These are phyloP conservation scores for Drosophila tani DNA, from an alignment of 1,140 invertebrate species.

Conservation along the genomic window DNA sequence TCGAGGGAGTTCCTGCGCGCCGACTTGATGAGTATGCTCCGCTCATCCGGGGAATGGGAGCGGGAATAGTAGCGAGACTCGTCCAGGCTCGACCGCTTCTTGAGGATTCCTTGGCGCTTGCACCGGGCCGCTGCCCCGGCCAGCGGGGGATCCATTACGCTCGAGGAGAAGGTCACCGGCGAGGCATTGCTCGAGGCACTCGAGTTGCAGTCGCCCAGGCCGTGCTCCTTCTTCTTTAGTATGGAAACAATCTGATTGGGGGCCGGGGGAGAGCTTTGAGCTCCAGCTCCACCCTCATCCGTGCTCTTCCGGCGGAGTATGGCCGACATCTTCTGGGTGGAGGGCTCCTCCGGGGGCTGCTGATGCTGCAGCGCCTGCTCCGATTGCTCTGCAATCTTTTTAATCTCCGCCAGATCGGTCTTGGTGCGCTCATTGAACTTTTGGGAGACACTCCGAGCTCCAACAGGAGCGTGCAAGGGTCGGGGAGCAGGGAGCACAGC, in stretches of 20 bases:
- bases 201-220: conserved; percentile 84
- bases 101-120: conserved; percentile 91
- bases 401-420: conserved; percentile 74
- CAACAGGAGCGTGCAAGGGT: conserved; percentile 27
- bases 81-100: conserved; percentile 92
- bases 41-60: conserved; percentile 84
- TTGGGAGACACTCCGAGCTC: conserved; percentile 51
- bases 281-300: conserved; percentile 75
- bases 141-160: conserved; percentile 87
- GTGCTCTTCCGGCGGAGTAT: conserved; percentile 77
- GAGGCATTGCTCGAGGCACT: conserved; percentile 87
- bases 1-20: conserved; percentile 85
- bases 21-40: conserved; percentile 82
- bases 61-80: conserved; percentile 87
- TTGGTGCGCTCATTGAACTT: conserved; percentile 80
- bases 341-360: conserved; percentile 1
- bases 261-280: conserved; percentile 66
- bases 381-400: conserved; percentile 71
- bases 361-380: conserved; percentile 21
- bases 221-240: conserved; percentile 90
- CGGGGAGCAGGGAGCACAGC: conserved; percentile 40
- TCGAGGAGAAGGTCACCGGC: conserved; percentile 90
- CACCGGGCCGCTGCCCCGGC: conserved; percentile 63
- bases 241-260: conserved; percentile 89
- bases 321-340: conserved; percentile 58